Percentiles rank a stretch among this genome's conserved stretches.
phyloP scores from a whole-genome alignment of 2,113 vertebrate species.

The Otis tarda region DNA sequence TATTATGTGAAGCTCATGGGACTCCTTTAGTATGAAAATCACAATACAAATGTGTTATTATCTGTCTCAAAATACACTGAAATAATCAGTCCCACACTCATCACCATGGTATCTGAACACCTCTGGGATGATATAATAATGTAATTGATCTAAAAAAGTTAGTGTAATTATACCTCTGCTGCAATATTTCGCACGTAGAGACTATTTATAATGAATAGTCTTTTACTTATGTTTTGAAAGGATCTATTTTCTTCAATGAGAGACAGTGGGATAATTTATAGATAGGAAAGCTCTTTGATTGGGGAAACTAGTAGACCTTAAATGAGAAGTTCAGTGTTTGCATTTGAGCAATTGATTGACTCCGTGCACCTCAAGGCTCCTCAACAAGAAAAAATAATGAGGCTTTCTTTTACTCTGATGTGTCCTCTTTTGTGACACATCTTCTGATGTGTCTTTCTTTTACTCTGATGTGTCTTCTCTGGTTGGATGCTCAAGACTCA shows the following conservation, averaged over 20 bases:
- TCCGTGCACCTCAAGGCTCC: neutral
- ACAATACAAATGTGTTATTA: conserved; percentile 30
- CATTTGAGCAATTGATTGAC: neutral
- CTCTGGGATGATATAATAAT: conserved; percentile 31
- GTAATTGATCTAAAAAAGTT: conserved; percentile 39
- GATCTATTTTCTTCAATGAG: conserved; percentile 17
- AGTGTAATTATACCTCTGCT: conserved; percentile 37
- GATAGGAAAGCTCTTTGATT: neutral
- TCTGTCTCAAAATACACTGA: neutral
- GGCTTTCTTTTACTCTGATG: fast-evolving
- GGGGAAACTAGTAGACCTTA: neutral
- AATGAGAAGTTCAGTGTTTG: neutral
- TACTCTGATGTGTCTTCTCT: neutral
- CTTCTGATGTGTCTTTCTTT: no score
- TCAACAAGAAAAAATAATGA: neutral
- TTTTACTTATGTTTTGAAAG: conserved; percentile 26
- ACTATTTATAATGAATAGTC: neutral
- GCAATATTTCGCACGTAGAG: conserved; percentile 9
- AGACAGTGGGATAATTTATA: conserved; percentile 3
- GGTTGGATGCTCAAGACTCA: neutral
- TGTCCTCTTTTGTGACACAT: no score
- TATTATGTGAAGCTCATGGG: neutral
- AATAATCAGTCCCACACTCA: conserved; percentile 2
- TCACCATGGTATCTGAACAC: conserved; percentile 27
- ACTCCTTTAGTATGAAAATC: neutral